Conservation (phyloP, 2,888 invertebrate species). For the Heliconius sara region DNA sequence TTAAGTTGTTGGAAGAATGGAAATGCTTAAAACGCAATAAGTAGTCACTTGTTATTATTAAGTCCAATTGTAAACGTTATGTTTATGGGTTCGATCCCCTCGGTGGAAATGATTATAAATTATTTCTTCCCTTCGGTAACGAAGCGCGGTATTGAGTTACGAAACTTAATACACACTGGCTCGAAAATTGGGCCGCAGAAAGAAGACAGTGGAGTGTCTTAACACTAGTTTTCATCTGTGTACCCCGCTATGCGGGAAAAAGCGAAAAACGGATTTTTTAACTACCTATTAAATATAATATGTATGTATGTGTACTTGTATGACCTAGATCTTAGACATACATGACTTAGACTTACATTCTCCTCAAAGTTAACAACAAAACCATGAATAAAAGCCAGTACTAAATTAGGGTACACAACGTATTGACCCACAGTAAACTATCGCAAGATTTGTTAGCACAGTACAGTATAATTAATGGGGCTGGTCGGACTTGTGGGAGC, state of each 20-base stretch:
- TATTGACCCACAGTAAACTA: conserved; percentile 37
- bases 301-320: no score
- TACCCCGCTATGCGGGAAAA: no score
- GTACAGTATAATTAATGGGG: conserved; percentile 40
- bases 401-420: conserved; percentile 33
- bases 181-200: background rate
- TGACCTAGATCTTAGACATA: background rate
- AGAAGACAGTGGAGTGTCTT: background rate
- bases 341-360: background rate
- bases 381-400: conserved; percentile 5
- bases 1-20: no score
- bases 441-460: conserved; percentile 39
- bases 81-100: no score
- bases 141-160: no score
- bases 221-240: background rate
- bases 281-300: no score
- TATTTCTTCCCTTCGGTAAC: no score
- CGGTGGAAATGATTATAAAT: no score
- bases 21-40: no score
- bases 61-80: no score
- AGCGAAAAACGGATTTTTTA: no score
- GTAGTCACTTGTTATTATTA: no score
- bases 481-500: conserved; percentile 34
- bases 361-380: conserved; percentile 1
- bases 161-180: background rate